Evolutionary conservation across 2,113 vertebrate species (phyloP), one percentile per base, ranked within the genome.

Genomic region (Bombycilla garrulus): DNA sequence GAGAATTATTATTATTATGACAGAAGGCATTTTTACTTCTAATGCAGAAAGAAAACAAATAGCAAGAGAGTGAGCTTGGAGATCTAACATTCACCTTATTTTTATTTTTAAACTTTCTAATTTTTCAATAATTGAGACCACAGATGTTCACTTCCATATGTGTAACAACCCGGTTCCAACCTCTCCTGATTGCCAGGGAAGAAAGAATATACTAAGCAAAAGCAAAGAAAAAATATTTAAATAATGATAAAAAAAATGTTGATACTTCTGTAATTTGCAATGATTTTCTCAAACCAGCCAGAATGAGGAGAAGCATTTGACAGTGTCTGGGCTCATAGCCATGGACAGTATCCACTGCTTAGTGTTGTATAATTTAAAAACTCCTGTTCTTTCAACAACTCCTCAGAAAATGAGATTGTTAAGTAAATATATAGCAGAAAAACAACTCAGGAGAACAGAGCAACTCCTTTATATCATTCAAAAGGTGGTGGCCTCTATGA

Each of bases 321-420:
- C 98, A 98, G 92, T 28, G 91, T 96, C 97, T 97, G 97, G 97
- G 97, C 97, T 95, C 83, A 90, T 93, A 96, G 98, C 97, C 97
- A 97, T 79, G 80, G 94, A 97, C 82, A 95, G 95, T 90, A 96
- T 97, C 85, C 88, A 97, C 94, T 91, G 94, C 92, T 97, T 86
- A 96, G 94, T 83, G 81, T 86, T 97, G 96, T 96, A 97, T 96
- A 98, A 98, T 97, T 97, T 97, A 98, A 96, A 97, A 98, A 97
- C 97, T 98, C 97, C 95, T 95, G 86, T 97, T 97, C 98, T 98
- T 98, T 98, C 97, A 97, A 92, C 97, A 97, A 84, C 95, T 98
- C 80, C 94, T 97, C 94, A 94, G 95, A 95, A 94, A 97, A 97
- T 81, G 76, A 97, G 96, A 90, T 94, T 97, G 95, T 95, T 98